Evolutionary conservation across 2,888 invertebrate species (phyloP).

Genomic region (Epinotia ramella): DNA sequence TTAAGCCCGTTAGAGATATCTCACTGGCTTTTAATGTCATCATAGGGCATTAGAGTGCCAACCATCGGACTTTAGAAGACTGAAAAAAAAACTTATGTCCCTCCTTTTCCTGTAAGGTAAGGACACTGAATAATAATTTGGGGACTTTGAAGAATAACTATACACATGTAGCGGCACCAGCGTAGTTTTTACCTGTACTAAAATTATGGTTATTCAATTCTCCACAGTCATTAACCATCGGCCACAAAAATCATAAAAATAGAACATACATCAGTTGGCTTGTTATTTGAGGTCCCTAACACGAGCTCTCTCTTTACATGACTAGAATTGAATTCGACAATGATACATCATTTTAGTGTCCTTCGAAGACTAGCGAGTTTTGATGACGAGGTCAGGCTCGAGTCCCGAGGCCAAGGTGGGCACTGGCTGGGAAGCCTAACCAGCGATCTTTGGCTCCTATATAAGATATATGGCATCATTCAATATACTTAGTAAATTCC

Average conservation of each 20-base stretch:
- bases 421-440: not conserved
- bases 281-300: not conserved
- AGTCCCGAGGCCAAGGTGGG: not conserved
- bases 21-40: not conserved
- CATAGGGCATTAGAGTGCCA: not conserved
- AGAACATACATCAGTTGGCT: not conserved
- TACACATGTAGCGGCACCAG: not conserved
- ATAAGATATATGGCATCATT: too few species aligned
- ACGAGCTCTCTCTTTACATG: not conserved
- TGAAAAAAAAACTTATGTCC: not conserved
- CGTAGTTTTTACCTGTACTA: not conserved
- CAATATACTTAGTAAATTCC: too few species aligned
- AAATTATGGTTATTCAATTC: too few species aligned
- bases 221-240: too few species aligned
- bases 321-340: constrained; percentile 1
- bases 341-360: not conserved
- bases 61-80: too few species aligned
- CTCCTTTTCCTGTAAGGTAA: not conserved
- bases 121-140: not conserved
- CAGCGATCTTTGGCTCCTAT: not conserved
- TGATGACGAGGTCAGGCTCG: not conserved
- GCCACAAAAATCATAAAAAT: too few species aligned
- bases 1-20: not conserved
- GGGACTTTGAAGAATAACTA: not conserved
- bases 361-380: not conserved